Evolutionary conservation across 1,140 invertebrate genomes (phyloP), one percentile per base, ranked within the genome.

Genomic region (Bursaphelenchus mucronatus): DNA sequence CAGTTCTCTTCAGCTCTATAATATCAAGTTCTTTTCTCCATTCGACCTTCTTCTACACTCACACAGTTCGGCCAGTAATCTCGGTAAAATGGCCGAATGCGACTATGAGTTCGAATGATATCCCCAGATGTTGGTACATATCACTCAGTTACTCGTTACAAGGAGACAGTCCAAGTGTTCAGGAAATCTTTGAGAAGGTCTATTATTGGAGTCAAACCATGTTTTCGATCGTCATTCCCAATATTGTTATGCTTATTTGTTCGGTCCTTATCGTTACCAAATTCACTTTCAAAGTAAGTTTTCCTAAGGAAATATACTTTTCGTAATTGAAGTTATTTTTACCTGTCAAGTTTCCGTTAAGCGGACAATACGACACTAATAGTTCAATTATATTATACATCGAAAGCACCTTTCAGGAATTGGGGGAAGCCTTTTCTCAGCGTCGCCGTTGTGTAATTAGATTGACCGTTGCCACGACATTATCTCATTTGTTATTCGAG

Each of bases 391-490:
- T 69, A 21, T 40, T 15, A 11, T 73, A 3, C 8, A 10, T 15
- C 21, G 10, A 47, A 44, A 43, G 41, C 13, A 11, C 51, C 15
- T 58, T 76, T 52, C 46, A 71, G 71, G 67, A 81, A 39, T 61
- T 79, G 44, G 76, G 76, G 44, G 70, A 80, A 62, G 55, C 76
- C 11, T 79, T 79, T 44, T 76, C 75, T 9, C 76, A 79, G 58
- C 66, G 76, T n/a, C 47, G 76, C n/a, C 72, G 70, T 46, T 79
- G 76, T 62, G 76, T 79, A 9, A 76, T 79, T 51, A 76, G 78
- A 13, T 64, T 79, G 68, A 79, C 78, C 13, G 76, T 80, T 30
- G 64, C 76, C 15, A 79, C 76, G 9, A 79, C 78, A 0, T 53
- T 76, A 8, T 79, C 78, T 11, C 76, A 79, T 68, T 61, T 79